A percentile compares a stretch with the other conserved stretches of the same genome.
Evolutionary conservation across 1,140 invertebrate species (phyloP).

Genomic region (Cecropterus lyciades): DNA sequence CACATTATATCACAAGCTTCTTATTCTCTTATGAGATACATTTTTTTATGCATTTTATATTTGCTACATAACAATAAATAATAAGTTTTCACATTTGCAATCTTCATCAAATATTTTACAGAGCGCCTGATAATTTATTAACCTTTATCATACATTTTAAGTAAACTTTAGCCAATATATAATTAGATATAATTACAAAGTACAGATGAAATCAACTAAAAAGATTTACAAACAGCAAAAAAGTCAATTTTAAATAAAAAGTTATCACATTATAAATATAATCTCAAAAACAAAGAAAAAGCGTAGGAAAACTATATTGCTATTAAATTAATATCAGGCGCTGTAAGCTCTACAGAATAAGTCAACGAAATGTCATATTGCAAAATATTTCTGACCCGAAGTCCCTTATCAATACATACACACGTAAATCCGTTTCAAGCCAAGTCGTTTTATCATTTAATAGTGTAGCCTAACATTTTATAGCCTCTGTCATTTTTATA

Average conservation of each 20-base stretch:
- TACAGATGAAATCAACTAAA: too few relatives aligned
- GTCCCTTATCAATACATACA: not conserved
- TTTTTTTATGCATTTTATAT: constrained; percentile 58
- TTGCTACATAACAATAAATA: constrained; percentile 60
- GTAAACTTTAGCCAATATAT: too few relatives aligned
- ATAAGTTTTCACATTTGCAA: constrained; percentile 49
- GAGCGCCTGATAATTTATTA: constrained; percentile 4
- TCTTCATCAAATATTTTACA: not conserved
- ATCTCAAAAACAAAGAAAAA: too few relatives aligned
- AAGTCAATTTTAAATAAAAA: too few relatives aligned
- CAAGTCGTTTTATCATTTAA: not conserved
- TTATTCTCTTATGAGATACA: constrained; percentile 36
- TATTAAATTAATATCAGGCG: constrained; percentile 7
- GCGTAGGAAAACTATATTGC: not conserved
- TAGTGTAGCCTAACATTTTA: not conserved
- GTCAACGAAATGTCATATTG: not conserved
- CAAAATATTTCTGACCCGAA: not conserved
- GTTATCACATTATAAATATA: too few relatives aligned
- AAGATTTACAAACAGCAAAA: too few relatives aligned
- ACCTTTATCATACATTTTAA: not conserved
- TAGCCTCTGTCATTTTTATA: not conserved
- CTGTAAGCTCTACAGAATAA: not conserved
- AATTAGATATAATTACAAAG: too few relatives aligned
- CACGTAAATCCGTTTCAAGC: constrained; percentile 19
- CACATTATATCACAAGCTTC: constrained; percentile 23